Conservation (phyloP, 2,113 vertebrate species). For the Gobius niger region DNA sequence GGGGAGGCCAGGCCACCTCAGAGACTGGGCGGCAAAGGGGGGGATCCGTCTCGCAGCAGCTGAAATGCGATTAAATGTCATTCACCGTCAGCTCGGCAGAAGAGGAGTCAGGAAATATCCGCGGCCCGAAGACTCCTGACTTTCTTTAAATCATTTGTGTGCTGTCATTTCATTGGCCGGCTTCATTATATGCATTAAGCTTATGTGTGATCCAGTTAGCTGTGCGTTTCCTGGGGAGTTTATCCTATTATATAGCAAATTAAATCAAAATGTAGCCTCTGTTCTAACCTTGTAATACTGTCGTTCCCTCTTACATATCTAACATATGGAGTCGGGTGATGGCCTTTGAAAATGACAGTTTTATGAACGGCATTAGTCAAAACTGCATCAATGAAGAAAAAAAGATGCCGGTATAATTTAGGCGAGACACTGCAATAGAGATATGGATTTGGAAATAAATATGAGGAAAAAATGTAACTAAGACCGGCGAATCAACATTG, state of each 20-base stretch:
- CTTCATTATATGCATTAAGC: background rate
- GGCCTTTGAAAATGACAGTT: too few species aligned
- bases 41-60: slow-evolving; percentile 39
- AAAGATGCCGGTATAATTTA: too few species aligned
- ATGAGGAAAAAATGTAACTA: too few species aligned
- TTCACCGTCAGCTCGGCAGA: slow-evolving; percentile 27
- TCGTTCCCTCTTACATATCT: too few species aligned
- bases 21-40: slow-evolving; percentile 16
- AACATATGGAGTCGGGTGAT: background rate
- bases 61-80: slow-evolving; percentile 53
- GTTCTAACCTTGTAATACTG: too few species aligned
- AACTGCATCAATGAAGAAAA: background rate
- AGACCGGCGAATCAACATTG: too few species aligned
- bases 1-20: slow-evolving; percentile 35
- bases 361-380: background rate
- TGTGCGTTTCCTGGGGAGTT: background rate
- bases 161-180: background rate
- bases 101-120: slow-evolving; percentile 32
- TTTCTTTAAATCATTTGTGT: slow-evolving; percentile 8
- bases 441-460: too few species aligned
- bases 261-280: too few species aligned
- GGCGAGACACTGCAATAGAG: too few species aligned
- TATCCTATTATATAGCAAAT: too few species aligned
- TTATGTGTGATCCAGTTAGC: background rate
- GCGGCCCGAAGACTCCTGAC: slow-evolving; percentile 18